Percentiles rank a stretch among this genome's conserved stretches.
These are phyloP conservation scores for Diuraphis noxia DNA, from an alignment of 1,140 invertebrate species.

Conservation along the genomic window DNA sequence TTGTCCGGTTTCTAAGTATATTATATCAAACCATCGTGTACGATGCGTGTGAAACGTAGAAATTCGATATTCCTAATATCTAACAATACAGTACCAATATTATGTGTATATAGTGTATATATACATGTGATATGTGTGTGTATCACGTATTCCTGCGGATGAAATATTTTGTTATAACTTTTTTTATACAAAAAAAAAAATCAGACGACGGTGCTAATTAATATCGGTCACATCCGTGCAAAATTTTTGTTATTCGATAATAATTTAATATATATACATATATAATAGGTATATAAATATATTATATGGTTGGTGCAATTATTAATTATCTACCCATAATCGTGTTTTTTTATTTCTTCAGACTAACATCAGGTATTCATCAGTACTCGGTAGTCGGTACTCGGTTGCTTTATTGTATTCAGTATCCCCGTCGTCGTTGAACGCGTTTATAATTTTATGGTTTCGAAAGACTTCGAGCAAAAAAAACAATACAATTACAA, in stretches of 20 bases:
- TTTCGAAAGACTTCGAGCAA: background rate
- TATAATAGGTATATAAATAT: too few species aligned
- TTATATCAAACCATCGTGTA: background rate
- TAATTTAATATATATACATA: background rate
- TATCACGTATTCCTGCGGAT: background rate
- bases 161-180: background rate
- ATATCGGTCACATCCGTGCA: background rate
- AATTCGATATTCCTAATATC: constrained; percentile 18
- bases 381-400: too few species aligned
- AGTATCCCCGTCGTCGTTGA: background rate
- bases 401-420: background rate
- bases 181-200: background rate
- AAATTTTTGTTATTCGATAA: background rate
- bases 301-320: background rate
- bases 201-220: background rate
- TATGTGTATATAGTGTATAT: too few species aligned
- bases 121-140: background rate
- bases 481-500: background rate
- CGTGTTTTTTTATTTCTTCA: background rate
- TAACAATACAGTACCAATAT: too few species aligned
- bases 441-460: background rate
- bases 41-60: constrained; percentile 14
- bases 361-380: background rate
- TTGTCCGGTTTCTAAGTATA: constrained; percentile 12
- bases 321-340: background rate